Percentiles rank a stretch among this genome's conserved stretches.
These are phyloP conservation scores for Dolomedes plantarius DNA, from an alignment of 2,888 invertebrate species.

Conservation along the genomic window DNA sequence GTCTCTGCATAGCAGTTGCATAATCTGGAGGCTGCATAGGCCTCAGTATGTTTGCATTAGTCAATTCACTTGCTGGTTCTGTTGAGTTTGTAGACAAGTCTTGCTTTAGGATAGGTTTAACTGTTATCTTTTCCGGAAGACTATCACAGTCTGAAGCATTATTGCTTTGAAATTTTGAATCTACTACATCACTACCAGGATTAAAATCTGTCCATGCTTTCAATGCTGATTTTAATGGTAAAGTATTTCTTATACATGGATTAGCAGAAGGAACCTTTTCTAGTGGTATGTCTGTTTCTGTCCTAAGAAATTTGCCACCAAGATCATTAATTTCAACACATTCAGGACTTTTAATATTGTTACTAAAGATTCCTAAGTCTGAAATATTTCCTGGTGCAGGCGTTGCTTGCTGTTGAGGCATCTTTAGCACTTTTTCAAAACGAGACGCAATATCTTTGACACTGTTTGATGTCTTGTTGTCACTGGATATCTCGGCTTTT, in stretches of 20 bases:
- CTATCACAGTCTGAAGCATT: not conserved
- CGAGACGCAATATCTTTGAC: slow-evolving; percentile 89
- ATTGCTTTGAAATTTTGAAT: not conserved
- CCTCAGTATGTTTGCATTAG: slow-evolving; percentile 31
- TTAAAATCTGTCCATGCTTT: slow-evolving; percentile 26
- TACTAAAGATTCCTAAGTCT: slow-evolving; percentile 30
- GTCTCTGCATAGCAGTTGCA: slow-evolving; percentile 73
- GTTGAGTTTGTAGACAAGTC: slow-evolving; percentile 5
- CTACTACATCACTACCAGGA: not conserved
- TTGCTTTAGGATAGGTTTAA: slow-evolving; percentile 55
- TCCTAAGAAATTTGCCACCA: not conserved
- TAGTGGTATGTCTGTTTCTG: not conserved
- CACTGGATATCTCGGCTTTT: not conserved
- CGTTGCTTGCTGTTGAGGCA: slow-evolving; percentile 38
- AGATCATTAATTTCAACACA: not conserved
- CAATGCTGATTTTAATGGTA: slow-evolving; percentile 48
- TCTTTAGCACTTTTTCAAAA: slow-evolving; percentile 81
- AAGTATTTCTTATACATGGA: not conserved
- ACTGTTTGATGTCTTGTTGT: slow-evolving; percentile 39
- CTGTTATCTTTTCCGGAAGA: slow-evolving; percentile 5
- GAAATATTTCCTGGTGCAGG: slow-evolving; percentile 28
- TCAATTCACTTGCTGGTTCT: not conserved
- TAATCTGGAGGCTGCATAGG: slow-evolving; percentile 74
- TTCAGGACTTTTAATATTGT: not conserved
- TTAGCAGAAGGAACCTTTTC: not conserved